phyloP scores from a whole-genome alignment of 2,797 vertebrate species.

The Tenualosa thibaudeaui region DNA sequence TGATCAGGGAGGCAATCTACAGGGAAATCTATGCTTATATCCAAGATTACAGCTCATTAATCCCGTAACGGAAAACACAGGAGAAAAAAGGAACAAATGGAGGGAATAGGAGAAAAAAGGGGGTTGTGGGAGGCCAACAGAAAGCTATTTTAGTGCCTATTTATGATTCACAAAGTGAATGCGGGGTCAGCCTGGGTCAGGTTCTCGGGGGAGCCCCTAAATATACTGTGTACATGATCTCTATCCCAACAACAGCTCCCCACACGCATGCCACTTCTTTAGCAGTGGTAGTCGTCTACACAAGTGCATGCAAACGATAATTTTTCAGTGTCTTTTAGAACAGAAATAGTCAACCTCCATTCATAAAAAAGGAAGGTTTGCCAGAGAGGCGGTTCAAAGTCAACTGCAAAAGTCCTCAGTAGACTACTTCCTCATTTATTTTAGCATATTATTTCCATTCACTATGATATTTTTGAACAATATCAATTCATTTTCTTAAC shows the following conservation, averaged over 20 bases:
- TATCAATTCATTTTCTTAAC: too few relatives aligned
- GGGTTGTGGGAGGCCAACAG: background rate
- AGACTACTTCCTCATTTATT: background rate
- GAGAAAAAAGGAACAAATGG: slow-evolving; percentile 27
- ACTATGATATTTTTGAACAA: background rate
- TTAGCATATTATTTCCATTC: background rate
- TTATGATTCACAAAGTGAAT: background rate
- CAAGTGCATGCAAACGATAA: background rate
- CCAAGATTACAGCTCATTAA: slow-evolving; percentile 52
- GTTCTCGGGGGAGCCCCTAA: background rate
- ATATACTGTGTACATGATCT: background rate
- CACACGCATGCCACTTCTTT: background rate
- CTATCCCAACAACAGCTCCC: background rate
- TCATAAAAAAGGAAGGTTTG: background rate
- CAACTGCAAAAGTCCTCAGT: background rate
- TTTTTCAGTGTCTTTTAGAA: background rate
- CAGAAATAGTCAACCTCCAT: background rate
- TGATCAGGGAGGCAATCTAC: slow-evolving; percentile 58
- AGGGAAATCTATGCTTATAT: slow-evolving; percentile 57
- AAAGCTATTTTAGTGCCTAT: background rate
- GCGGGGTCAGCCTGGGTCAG: background rate
- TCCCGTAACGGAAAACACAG: slow-evolving; percentile 50
- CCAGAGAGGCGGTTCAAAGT: background rate
- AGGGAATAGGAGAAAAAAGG: slow-evolving; percentile 19
- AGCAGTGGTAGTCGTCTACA: background rate